A percentile compares a stretch with the other conserved stretches of the same genome.
Evolutionary conservation across 30 jellyfish, hydroid and myxozoan genomes (phyloP).

Genomic region (Hydra vulgaris): DNA sequence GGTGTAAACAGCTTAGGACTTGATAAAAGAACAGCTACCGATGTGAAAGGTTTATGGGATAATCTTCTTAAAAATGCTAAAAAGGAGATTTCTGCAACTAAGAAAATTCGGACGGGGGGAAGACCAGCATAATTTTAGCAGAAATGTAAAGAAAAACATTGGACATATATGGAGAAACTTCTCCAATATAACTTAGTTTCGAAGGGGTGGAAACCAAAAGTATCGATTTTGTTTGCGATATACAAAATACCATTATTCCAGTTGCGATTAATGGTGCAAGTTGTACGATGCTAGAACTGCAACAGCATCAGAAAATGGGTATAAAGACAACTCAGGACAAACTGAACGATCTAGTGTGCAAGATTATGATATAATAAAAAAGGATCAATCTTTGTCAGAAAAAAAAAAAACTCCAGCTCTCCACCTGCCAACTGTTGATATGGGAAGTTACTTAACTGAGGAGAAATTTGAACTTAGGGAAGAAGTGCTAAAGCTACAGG

Average conservation of each 20-base stretch:
- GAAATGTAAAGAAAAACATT: neutral
- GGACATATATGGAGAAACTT: neutral
- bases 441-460: too few species aligned
- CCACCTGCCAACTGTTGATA: too few species aligned
- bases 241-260: neutral
- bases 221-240: neutral
- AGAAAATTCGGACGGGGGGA: neutral
- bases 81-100: neutral
- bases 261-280: neutral
- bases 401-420: neutral
- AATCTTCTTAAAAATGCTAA: neutral
- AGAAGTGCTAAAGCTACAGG: too few species aligned
- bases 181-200: neutral
- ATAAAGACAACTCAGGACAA: neutral
- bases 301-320: neutral
- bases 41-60: neutral
- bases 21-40: neutral
- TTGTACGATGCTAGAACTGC: neutral
- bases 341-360: neutral
- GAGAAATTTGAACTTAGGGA: too few species aligned
- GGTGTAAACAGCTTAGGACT: neutral
- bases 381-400: neutral
- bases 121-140: neutral
- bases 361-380: neutral
- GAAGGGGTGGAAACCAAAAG: neutral